Base-by-base conservation (phyloP, 1,140 invertebrate genomes). In the Mylabris phalerata region DNA sequence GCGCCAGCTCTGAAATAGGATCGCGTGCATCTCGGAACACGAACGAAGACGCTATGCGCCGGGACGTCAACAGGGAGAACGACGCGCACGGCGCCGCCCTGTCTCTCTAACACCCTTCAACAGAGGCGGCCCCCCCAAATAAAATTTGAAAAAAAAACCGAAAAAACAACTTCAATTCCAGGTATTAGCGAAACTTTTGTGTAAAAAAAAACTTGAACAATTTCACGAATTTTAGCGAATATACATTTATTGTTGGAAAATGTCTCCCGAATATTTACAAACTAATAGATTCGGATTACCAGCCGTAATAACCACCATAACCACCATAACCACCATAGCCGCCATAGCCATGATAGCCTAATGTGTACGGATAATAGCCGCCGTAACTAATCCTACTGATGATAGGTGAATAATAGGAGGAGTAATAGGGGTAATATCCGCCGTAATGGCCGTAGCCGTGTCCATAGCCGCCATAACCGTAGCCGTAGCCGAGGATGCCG, bases 11-110 rank as follows among this genome's bases (percentile, higher is more conserved):
- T 32, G 4, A 32, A 3, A 56, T 45, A 49, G 43, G 45, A 45
- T 27, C 58, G 49, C 58, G 58, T 60, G 58, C 49, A 55, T 26
- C 48, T 51, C 58, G 51, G 51, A 46, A 42, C 48, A 56, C 50
- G 46, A 45, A 50, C 48, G 48, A 48, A 57, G 46, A 45, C 50
- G 44, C 38, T 58, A 48, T 56, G 52, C 59, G 59, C 48, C 59
- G 59, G 48, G 48, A 60, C 58, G 51, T 51, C 51, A 55, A 32
- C 48, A 47, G 32, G 49, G 41, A 46, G 45, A 39, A 32, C 48
- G 42, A 59, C 50, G 59, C 59, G 55, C 60, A 61, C 55, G 60
- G 60, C 55, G 55, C 55, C 60, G 60, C 60, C 60, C 60, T 58
- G 60, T 58, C 60, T 57, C 59, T 45, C 42, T 27, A 39, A 45